Evolutionary conservation across 2,113 vertebrate genomes (phyloP).

Genomic region (Cyanoramphus novaezelandiae): DNA sequence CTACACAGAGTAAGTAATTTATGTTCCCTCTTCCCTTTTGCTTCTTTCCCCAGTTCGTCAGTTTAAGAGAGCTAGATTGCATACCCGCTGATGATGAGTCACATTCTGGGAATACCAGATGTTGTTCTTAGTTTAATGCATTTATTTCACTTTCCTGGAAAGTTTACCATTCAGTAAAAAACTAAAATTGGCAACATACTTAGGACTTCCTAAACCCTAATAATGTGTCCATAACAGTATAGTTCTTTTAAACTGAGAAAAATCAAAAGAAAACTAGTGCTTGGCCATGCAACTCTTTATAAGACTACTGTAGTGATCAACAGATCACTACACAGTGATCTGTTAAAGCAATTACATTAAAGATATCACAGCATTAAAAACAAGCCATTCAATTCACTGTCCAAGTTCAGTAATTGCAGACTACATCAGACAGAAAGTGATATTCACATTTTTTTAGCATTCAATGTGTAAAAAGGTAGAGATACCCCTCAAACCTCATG

Average conservation of each 20-base stretch:
- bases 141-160: neutral
- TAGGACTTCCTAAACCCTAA: neutral
- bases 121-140: neutral
- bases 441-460: neutral
- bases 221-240: neutral
- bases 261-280: neutral
- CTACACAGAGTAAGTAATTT: neutral
- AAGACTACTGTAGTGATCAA: too few relatives aligned
- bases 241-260: neutral
- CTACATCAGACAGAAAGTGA: neutral
- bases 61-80: neutral
- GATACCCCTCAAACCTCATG: neutral
- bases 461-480: neutral
- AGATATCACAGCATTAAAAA: neutral
- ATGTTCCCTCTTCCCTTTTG: neutral
- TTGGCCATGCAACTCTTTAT: neutral
- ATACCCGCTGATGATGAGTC: neutral
- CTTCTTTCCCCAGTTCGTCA: neutral
- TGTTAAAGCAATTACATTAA: neutral
- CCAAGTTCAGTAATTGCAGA: neutral
- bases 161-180: neutral
- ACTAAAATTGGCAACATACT: neutral
- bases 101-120: conserved; percentile 47
- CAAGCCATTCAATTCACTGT: neutral
- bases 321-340: neutral